phyloP scores from a whole-genome alignment of 2,113 vertebrate species.

The Istiophorus platypterus region DNA sequence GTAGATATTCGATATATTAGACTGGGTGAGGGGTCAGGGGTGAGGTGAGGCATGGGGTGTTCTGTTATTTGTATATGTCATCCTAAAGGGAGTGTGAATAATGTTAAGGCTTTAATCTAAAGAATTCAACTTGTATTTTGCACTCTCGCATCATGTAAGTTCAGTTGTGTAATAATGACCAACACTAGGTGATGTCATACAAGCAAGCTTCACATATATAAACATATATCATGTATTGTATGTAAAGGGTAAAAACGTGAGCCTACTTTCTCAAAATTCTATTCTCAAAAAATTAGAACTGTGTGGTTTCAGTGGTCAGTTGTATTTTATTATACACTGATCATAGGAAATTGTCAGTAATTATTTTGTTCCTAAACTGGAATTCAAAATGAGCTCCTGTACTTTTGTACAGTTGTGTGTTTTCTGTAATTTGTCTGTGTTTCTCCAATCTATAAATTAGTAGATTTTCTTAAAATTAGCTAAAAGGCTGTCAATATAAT shows the following conservation, averaged over 20 bases:
- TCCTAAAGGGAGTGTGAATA: conserved; percentile 12
- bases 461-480: too few species aligned
- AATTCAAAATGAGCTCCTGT: not conserved
- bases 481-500: too few species aligned
- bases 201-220: conserved; percentile 33
- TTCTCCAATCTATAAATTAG: too few species aligned
- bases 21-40: not conserved
- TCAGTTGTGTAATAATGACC: not conserved
- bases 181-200: conserved; percentile 14
- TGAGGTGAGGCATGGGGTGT: too few species aligned
- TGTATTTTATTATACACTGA: not conserved
- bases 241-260: not conserved
- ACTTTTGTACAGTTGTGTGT: not conserved
- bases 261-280: conserved; percentile 5
- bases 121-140: conserved; percentile 6
- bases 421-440: not conserved
- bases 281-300: not conserved
- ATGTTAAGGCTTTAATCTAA: conserved; percentile 46
- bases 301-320: not conserved
- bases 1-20: conserved; percentile 17
- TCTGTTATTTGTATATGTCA: not conserved
- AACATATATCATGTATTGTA: conserved; percentile 1
- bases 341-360: not conserved
- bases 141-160: conserved; percentile 1
- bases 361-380: too few species aligned